Conservation (phyloP, 2,113 vertebrate species). For the Pholis gunnellus region DNA sequence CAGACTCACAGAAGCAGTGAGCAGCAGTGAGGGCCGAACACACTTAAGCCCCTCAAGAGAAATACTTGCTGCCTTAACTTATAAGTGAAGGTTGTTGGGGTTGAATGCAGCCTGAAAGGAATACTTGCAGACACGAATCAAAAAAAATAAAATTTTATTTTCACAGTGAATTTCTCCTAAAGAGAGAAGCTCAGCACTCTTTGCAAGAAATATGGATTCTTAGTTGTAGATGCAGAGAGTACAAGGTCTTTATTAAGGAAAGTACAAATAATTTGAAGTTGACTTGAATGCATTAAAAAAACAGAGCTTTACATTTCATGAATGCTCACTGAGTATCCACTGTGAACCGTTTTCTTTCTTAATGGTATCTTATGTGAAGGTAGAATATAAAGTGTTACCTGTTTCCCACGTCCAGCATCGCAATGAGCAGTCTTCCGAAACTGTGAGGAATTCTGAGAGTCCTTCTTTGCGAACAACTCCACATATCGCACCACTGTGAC, state of each 20-base stretch:
- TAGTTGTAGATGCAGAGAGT: neutral
- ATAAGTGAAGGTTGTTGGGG: too few relatives aligned
- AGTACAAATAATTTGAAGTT: neutral
- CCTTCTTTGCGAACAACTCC: constrained; percentile 56
- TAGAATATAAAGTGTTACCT: constrained; percentile 45
- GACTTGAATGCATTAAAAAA: neutral
- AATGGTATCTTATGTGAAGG: neutral
- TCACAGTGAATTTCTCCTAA: too few relatives aligned
- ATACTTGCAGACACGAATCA: too few relatives aligned
- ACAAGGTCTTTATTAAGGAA: too few relatives aligned
- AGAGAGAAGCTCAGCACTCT: too few relatives aligned
- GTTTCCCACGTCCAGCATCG: constrained; percentile 71
- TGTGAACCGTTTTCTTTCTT: neutral
- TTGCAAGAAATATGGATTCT: neutral
- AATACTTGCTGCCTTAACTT: too few relatives aligned
- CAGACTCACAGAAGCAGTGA: too few relatives aligned
- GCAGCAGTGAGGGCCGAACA: too few relatives aligned
- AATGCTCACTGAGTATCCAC: neutral
- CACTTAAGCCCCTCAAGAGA: too few relatives aligned
- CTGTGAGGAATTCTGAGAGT: constrained; percentile 70
- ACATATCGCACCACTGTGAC: constrained; percentile 75
- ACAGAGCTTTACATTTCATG: neutral
- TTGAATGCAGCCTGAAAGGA: too few relatives aligned
- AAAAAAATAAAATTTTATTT: too few relatives aligned
- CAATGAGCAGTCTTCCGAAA: constrained; percentile 81